These are phyloP conservation scores for Amniataba percoides DNA, from an alignment of 2,797 vertebrate species.

Conservation along the genomic window DNA sequence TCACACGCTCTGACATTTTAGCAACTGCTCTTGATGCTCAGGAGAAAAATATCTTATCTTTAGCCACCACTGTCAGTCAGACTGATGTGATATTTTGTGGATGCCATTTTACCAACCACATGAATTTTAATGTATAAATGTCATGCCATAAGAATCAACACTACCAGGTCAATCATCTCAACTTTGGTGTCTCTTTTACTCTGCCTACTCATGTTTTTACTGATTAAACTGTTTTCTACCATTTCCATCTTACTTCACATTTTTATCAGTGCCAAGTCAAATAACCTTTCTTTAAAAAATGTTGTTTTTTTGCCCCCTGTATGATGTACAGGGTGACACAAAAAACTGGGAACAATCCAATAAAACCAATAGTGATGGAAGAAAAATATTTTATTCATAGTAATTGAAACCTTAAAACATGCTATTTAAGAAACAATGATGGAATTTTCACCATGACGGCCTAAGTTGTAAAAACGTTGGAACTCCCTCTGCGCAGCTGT, in stretches of 20 bases:
- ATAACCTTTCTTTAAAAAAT: not conserved
- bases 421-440: too few species aligned
- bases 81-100: slow-evolving; percentile 55
- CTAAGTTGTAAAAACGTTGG: too few species aligned
- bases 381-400: too few species aligned
- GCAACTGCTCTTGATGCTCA: slow-evolving; percentile 26
- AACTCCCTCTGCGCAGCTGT: too few species aligned
- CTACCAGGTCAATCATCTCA: slow-evolving; percentile 61
- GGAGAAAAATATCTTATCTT: slow-evolving; percentile 39
- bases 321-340: too few species aligned
- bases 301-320: not conserved
- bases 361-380: too few species aligned
- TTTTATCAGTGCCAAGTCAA: slow-evolving; percentile 24
- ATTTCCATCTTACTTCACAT: slow-evolving; percentile 45
- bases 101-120: slow-evolving; percentile 61
- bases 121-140: slow-evolving; percentile 63
- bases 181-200: slow-evolving; percentile 57
- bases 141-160: slow-evolving; percentile 66
- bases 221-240: slow-evolving; percentile 78
- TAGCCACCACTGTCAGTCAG: slow-evolving; percentile 49
- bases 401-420: too few species aligned
- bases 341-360: too few species aligned
- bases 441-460: too few species aligned
- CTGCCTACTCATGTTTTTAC: slow-evolving; percentile 70
- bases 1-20: slow-evolving; percentile 34